Base-by-base conservation (phyloP, 1,140 invertebrate genomes). In the Heliconius congener region DNA sequence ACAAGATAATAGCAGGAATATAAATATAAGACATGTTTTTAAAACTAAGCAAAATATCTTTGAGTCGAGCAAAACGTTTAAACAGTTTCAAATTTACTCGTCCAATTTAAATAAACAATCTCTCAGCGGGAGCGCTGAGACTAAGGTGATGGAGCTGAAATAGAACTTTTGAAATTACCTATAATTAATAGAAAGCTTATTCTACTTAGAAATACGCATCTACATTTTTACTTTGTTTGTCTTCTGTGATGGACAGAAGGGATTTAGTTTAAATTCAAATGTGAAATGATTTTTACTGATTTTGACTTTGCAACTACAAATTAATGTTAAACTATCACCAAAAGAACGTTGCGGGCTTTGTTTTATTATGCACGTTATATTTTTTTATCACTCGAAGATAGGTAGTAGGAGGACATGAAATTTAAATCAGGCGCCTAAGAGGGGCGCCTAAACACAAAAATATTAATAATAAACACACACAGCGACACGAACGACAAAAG, bases 11-110 rank as follows among this genome's bases (percentile, higher is more conserved):
- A n/a, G 8, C n/a, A 23, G 9, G n/a, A 23, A 3, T 57, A 57
- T 57, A 57, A 57, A 23, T 57, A 57, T 57, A 23, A 23, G 55
- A 23, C n/a, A 23, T 57, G 9, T n/a, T 57, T 57, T 57, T 66
- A 66, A 66, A 66, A 66, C 8, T 66, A 66, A 27, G 30, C 60
- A 66, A 66, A 66, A 66, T 66, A 66, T 27, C 9, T 27, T 66
- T 27, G 11, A 66, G 57, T 8, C 2, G 9, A 11, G 60, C 23
- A 30, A 66, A 66, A 66, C 23, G 11, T 66, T 66, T 66, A 30
- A 27, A 30, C 23, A 27, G n/a, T 57, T 60, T 27, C 23, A 66
- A 16, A 66, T 66, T 27, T 66, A 66, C 23, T 30, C 60, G n/a
- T 4, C 27, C 11, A 66, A 27, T 66, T 66, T 30, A 66, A 66